phyloP scores from a whole-genome alignment of 2,113 vertebrate species.

The Climacteris rufus region DNA sequence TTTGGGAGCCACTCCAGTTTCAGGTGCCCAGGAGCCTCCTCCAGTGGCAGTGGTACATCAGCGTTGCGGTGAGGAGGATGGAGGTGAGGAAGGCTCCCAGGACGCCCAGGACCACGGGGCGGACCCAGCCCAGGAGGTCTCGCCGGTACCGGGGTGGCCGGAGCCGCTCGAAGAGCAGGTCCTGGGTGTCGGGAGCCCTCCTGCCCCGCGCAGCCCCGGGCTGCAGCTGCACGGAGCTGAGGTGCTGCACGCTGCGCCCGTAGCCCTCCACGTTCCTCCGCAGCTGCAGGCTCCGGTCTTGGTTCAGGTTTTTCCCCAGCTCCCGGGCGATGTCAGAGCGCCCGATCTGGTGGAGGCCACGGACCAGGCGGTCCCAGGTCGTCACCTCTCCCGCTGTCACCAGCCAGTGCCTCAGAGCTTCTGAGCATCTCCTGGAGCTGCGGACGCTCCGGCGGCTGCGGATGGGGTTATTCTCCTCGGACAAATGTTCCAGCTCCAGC shows the following conservation, averaged over 20 bases:
- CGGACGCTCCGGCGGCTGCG: accelerated
- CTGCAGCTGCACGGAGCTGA: neutral
- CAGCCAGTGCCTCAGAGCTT: constrained; percentile 52
- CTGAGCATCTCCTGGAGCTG: accelerated
- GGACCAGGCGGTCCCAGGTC: constrained; percentile 67
- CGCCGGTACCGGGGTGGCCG: constrained; percentile 53
- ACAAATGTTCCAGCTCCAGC: neutral
- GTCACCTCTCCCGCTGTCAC: neutral
- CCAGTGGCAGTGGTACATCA: neutral
- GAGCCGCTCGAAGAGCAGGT: constrained; percentile 67
- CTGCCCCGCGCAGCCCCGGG: accelerated
- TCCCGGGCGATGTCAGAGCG: constrained; percentile 67
- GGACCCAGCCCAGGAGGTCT: constrained; percentile 57
- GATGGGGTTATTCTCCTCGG: neutral
- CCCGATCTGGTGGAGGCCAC: constrained; percentile 38
- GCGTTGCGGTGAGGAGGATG: neutral
- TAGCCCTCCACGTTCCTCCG: constrained; percentile 26
- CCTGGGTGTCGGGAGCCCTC: neutral
- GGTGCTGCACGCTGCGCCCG: neutral
- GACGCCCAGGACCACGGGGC: constrained; percentile 72
- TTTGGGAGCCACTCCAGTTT: accelerated
- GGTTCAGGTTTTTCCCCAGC: constrained; percentile 74
- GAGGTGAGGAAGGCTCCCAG: constrained; percentile 73
- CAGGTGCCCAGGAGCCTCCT: neutral
- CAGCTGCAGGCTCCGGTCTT: constrained; percentile 69